Evolutionary conservation across 2,797 vertebrate genomes (phyloP), one percentile per base, ranked within the genome.

Genomic region (Tragopan temminckii): DNA sequence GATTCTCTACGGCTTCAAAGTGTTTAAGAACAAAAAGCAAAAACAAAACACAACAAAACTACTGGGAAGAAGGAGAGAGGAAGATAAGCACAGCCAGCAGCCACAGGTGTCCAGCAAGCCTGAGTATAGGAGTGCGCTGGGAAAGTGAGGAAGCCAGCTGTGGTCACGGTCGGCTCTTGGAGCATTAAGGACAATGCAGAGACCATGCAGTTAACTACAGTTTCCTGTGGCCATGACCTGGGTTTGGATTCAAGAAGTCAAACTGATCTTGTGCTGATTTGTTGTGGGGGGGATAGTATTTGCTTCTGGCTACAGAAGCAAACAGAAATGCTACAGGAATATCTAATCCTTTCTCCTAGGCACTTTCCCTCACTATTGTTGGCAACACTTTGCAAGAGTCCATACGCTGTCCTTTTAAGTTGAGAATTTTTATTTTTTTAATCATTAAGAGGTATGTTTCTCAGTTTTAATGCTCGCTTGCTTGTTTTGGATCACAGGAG

Each of bases 121-220:
- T 11, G 69, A 35, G 36, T 19, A 33, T 18, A 50, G 88, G 48
- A 59, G 29, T 0, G 0, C 48, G 21, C 13, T 57, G 7, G 40
- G 36, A 45, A 27, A 40, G 27, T 0, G 2, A 75, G 31, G 0
- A 2, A 75, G 53, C n/a, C 2, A 1, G 13, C 61, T 33, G 7
- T 31, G 15, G 33, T 33, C 17, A 45, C 1, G 14, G 7, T 42
- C 50, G 69, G 42, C 11, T 7, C 25, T 24, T 72, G 8, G 46
- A n/a, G 53, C 43, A 48, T n/a, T 48, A 46, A 45, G 14, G 33
- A 31, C 31, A 21, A 21, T 27, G 40, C 43, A 36, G 78, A 81
- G n/a, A 55, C 35, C 11, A 4, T 4, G 8, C 27, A 33, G 38
- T 69, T 55, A 36, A 40, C 76, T 0, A 0, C 42, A 10, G 2